Evolutionary conservation across 2,888 invertebrate genomes (phyloP), one percentile per base, ranked within the genome.

Genomic region (Drosophila anomalata): DNA sequence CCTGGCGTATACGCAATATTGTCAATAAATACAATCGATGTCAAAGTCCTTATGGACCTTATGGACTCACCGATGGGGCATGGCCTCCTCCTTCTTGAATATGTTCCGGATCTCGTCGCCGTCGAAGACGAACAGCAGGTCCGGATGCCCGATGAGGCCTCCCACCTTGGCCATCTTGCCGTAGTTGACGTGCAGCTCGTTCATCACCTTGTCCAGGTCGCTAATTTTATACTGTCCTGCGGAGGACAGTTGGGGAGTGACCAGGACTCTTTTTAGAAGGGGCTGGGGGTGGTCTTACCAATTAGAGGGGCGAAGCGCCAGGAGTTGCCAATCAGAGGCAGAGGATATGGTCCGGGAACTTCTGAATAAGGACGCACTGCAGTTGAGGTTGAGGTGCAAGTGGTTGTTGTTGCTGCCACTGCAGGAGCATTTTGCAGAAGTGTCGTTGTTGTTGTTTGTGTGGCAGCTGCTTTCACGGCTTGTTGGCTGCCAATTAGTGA

Each of bases 221-320:
- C 92, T 92, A 59, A 94, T 93, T 90, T 93, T 93, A 76, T 93
- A 94, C 63, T 93, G 93, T 58, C 94, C 94, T 94, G 77, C 31
- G 80, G 78, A 53, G 11, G 26, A 14, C 29, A 33, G 8, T 9
- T 12, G 9, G 42, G 14, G 20, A 17, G n/a, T 36, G 36, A 36
- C n/a, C 36, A 36, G 36, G 36, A 36, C n/a, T 36, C 6, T 2
- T 5, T 12, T 5, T 12, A 4, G 3, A 36, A 5, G n/a, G 9
- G 17, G 4, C 9, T 26, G 42, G n/a, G 14, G 8, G 17, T 17
- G 4, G 41, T 83, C 89, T 92, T 91, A 94, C 95, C 95, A 83
- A 95, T 93, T 62, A 94, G 82, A 6, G 95, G 94, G 53, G 96
- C 95, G 90, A 96, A 96, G 76, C 96, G 93, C 96, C 96, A 96